Evolutionary conservation across 2,797 vertebrate species (phyloP).

Genomic region (Phrynocephalus vlangalii): DNA sequence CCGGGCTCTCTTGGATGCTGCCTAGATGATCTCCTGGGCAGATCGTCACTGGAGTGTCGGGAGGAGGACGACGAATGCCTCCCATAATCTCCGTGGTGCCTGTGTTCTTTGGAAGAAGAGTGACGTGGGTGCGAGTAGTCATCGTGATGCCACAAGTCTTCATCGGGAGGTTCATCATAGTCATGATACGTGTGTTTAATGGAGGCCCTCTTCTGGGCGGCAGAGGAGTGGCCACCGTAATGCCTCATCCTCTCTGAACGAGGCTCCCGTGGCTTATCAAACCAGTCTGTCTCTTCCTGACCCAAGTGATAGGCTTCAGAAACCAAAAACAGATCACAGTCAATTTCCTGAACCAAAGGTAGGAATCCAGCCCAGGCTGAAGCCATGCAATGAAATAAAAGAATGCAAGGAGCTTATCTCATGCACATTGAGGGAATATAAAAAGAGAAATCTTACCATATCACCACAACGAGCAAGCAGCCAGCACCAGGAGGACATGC

Average conservation of each 20-base stretch:
- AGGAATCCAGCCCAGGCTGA: constrained; percentile 75
- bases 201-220: constrained; percentile 90
- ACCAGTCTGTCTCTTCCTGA: constrained; percentile 99
- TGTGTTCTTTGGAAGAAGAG: constrained; percentile 88
- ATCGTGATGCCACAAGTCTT: constrained; percentile 89
- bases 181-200: constrained; percentile 96
- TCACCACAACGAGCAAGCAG: constrained; percentile 55
- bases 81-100: constrained; percentile 90
- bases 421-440: constrained; percentile 60
- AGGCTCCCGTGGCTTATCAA: constrained; percentile 97
- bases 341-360: constrained; percentile 78
- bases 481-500: constrained; percentile 39
- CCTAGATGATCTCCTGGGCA: constrained; percentile 87
- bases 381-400: constrained; percentile 87
- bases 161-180: constrained; percentile 95
- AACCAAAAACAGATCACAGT: constrained; percentile 90
- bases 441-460: constrained; percentile 48
- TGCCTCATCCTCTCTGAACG: constrained; percentile 93
- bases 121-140: constrained; percentile 89
- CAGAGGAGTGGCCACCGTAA: constrained; percentile 89
- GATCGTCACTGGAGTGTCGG: constrained; percentile 88
- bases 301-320: constrained; percentile 99
- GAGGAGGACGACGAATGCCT: constrained; percentile 88
- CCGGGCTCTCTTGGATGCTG: constrained; percentile 89
- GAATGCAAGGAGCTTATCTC: constrained; percentile 73